These are phyloP conservation scores for Cryptocephalus moraei DNA, from an alignment of 2,888 invertebrate species.

Conservation along the genomic window DNA sequence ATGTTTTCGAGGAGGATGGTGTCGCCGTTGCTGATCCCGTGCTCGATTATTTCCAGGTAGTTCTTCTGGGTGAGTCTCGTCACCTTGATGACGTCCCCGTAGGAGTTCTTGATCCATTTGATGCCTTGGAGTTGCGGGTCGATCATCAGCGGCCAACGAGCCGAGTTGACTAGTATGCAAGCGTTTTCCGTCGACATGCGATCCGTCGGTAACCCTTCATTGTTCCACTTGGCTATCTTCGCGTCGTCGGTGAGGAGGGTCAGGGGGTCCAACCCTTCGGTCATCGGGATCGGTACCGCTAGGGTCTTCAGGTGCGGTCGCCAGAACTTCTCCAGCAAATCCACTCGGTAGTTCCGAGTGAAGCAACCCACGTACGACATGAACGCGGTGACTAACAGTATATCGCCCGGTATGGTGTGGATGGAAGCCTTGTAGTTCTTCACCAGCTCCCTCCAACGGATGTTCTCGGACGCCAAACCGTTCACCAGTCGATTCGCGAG, in stretches of 20 bases:
- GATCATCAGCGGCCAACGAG: conserved; percentile 90
- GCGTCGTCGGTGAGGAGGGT: conserved; percentile 87
- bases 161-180: conserved; percentile 78
- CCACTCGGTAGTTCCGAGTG: conserved; percentile 69
- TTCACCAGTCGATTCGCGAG: conserved; percentile 81
- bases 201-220: conserved; percentile 85
- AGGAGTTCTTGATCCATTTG: conserved; percentile 91
- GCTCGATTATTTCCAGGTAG: conserved; percentile 76
- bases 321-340: conserved; percentile 72
- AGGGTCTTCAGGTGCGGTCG: conserved; percentile 64
- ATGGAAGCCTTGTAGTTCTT: conserved; percentile 58
- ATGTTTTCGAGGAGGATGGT: conserved; percentile 82
- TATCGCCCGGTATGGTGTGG: conserved; percentile 78
- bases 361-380: conserved; percentile 94
- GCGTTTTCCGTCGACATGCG: conserved; percentile 93
- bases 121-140: conserved; percentile 83
- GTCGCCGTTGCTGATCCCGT: conserved; percentile 52
- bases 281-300: conserved; percentile 64
- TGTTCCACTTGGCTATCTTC: conserved; percentile 88
- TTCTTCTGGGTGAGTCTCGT: conserved; percentile 72
- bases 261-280: conserved; percentile 70
- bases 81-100: conserved; percentile 60
- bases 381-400: conserved; percentile 81
- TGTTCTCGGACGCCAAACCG: conserved; percentile 86
- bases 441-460: conserved; percentile 60